Percentiles rank a stretch among this genome's conserved stretches.
Evolutionary conservation across 2,888 invertebrate species (phyloP).

Genomic region (Ligdia adustata): DNA sequence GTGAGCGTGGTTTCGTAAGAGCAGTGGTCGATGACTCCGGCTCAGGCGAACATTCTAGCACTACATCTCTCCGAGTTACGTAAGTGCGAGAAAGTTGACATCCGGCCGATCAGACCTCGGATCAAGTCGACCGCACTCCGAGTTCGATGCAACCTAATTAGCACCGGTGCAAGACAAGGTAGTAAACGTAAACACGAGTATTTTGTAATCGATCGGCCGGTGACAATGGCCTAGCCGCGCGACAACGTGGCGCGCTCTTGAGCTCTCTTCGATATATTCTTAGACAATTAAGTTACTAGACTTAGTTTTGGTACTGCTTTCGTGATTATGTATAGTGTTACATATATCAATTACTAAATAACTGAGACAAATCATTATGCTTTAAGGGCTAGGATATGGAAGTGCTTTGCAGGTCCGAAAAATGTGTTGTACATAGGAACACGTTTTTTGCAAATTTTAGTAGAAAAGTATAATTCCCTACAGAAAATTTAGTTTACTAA

Average conservation of each 20-base stretch:
- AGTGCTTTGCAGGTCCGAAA: too few relatives aligned
- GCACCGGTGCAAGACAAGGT: conserved; percentile 32
- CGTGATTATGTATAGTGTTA: too few relatives aligned
- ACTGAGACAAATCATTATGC: too few relatives aligned
- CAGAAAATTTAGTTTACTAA: too few relatives aligned
- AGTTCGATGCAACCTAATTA: conserved; percentile 53
- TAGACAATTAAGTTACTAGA: too few relatives aligned
- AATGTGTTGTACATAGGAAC: too few relatives aligned
- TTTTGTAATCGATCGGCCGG: conserved; percentile 27
- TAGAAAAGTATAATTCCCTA: too few relatives aligned
- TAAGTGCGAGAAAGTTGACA: conserved; percentile 82
- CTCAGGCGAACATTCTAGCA: conserved; percentile 81
- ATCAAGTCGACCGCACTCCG: conserved; percentile 51
- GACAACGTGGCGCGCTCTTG: not conserved
- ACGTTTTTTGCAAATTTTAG: not conserved
- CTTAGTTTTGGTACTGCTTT: too few relatives aligned
- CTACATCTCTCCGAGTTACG: conserved; percentile 74
- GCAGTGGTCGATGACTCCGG: conserved; percentile 82
- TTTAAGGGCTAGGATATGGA: too few relatives aligned
- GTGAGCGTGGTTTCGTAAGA: conserved; percentile 73
- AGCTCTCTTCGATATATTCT: not conserved
- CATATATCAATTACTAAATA: too few relatives aligned
- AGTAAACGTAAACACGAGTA: conserved; percentile 16
- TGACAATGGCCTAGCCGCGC: conserved; percentile 14
- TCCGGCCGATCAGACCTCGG: conserved; percentile 58